Evolutionary conservation across 23 tunicate species (phyloP), one percentile per base, ranked within the genome.

Genomic region (Ciona savignyi): DNA sequence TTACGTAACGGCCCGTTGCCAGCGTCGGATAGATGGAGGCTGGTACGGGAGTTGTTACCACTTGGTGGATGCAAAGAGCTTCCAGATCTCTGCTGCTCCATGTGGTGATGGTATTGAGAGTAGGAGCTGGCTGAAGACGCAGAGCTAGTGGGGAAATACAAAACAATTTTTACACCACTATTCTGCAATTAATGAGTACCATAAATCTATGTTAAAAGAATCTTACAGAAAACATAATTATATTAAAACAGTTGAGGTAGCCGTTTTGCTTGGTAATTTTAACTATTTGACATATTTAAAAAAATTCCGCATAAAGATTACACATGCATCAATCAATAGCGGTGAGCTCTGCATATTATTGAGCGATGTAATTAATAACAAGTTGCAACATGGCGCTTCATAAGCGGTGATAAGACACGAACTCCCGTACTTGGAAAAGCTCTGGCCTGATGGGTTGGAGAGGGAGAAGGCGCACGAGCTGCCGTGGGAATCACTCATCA

Each of bases 401-500:
- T n/a, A n/a, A n/a, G n/a, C n/a, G n/a, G n/a, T n/a, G n/a, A n/a
- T 23, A 34, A 34, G 20, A 72, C 21, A 66, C 33, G 27, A 27
- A 1, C 29, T 2, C 27, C 3, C 79, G 23, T 75, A 75, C 79
- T 75, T 62, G 25, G 79, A 63, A 31, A 62, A 81, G 51, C 48
- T 81, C 21, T 73, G 74, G 61, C 78, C 49, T 26, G 78, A 78
- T 33, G 78, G 73, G 1, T 29, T 20, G 3, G 85, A 73, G 6
- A 67, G 21, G 30, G 85, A 81, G 51, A 81, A 81, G 22, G 71
- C 84, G 29, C 84, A 80, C 0, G 85, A 81, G 60, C 85, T 81
- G 49, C 67, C 73, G 34, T 67, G 32, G 51, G 84, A 80, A 3
- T 70, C 49, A 34, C 71, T 71, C 77, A 80, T 80, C 23, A 70